Conservation (phyloP, 2,888 invertebrate genomes). For the Sesia bembeciformis region DNA sequence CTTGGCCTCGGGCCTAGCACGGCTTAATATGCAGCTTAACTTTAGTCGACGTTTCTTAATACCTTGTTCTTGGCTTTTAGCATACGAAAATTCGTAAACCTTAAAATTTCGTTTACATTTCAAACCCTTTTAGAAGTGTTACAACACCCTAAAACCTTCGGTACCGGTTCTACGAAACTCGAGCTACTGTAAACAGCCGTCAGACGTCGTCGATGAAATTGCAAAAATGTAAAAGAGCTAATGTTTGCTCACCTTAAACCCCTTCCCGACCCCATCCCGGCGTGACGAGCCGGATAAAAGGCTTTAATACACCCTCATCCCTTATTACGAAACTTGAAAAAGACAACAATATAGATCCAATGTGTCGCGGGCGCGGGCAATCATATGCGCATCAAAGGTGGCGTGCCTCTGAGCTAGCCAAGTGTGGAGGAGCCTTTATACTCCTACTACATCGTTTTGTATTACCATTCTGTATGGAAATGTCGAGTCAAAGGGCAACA, state of each 20-base stretch:
- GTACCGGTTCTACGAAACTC: constrained; percentile 40
- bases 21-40: constrained; percentile 57
- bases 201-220: constrained; percentile 68
- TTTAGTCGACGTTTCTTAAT: constrained; percentile 37
- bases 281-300: constrained; percentile 75
- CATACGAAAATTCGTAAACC: background rate
- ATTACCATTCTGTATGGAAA: constrained; percentile 47
- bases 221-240: constrained; percentile 75
- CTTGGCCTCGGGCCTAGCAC: constrained; percentile 64
- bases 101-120: constrained; percentile 37
- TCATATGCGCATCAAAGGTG: constrained; percentile 74
- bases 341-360: constrained; percentile 74
- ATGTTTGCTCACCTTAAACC: constrained; percentile 74
- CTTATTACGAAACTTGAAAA: constrained; percentile 76
- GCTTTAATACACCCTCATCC: constrained; percentile 75
- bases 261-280: constrained; percentile 67
- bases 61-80: constrained; percentile 13
- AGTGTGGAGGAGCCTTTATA: constrained; percentile 66
- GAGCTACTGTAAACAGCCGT: constrained; percentile 57
- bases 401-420: constrained; percentile 55
- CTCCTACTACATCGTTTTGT: constrained; percentile 39
- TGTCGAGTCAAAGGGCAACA: constrained; percentile 63
- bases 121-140: constrained; percentile 54
- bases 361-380: constrained; percentile 73
- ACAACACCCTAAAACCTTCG: constrained; percentile 36